phyloP scores from a whole-genome alignment of 2,888 invertebrate species.

The Ceraclea dissimilis region DNA sequence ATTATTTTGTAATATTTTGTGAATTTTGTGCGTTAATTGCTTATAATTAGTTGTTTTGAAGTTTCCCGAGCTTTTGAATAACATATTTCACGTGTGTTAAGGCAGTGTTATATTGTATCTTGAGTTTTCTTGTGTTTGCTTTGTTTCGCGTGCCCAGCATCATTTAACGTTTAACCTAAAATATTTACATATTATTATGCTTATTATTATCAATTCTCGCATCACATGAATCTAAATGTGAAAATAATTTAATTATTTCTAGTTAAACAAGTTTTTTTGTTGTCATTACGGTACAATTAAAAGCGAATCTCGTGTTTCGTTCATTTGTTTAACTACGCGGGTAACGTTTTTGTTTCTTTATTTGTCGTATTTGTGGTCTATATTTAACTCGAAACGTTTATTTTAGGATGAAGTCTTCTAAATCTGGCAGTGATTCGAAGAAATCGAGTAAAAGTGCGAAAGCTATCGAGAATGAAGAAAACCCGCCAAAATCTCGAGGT shows the following conservation, averaged over 20 bases:
- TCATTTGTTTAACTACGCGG: no score
- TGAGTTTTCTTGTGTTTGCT: background rate
- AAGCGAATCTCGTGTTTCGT: no score
- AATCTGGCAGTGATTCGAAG: slow-evolving; percentile 14
- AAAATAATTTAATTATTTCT: no score
- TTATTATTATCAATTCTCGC: background rate
- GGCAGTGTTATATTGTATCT: background rate
- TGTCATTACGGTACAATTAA: no score
- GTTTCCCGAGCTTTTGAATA: background rate
- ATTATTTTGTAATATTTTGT: slow-evolving; percentile 7
- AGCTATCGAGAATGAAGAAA: slow-evolving; percentile 31
- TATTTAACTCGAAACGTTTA: background rate
- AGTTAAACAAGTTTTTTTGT: no score
- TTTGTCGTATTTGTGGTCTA: background rate
- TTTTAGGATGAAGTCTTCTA: slow-evolving; percentile 25
- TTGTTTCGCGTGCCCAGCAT: slow-evolving; percentile 7
- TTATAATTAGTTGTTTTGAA: background rate
- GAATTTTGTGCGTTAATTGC: background rate
- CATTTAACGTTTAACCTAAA: background rate
- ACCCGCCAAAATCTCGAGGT: slow-evolving; percentile 37
- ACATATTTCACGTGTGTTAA: background rate
- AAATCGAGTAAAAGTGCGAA: slow-evolving; percentile 27
- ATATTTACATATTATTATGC: background rate
- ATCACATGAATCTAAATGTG: no score
- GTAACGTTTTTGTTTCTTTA: background rate